Evolutionary conservation across 2,113 vertebrate species (phyloP).

Genomic region (human (Homo sapiens)): GRCh38 chr5:176744501-176745000

Average conservation of each 20-base stretch:
- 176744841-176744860: not conserved
- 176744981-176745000: not conserved
- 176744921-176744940: slow-evolving; percentile 23
- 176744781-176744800: not conserved
- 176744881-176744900: not conserved
- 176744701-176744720: not conserved
- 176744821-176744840: slow-evolving; percentile 18
- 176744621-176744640: rapidly evolving
- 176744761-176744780: not conserved
- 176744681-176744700: not conserved
- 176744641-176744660: not conserved
- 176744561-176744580: not conserved
- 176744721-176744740: not conserved
- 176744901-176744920: not conserved
- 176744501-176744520: not conserved
- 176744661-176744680: not conserved
- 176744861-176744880: not conserved
- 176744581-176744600: not conserved
- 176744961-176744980: not conserved
- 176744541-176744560: not conserved
- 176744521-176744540: too few species aligned
- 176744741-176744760: not conserved
- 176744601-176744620: not conserved
- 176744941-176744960: slow-evolving; percentile 10
- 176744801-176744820: not conserved